Percentiles rank a stretch among this genome's conserved stretches.
phyloP scores from a whole-genome alignment of 1,140 invertebrate genomes.

The Eufriesea mexicana region DNA sequence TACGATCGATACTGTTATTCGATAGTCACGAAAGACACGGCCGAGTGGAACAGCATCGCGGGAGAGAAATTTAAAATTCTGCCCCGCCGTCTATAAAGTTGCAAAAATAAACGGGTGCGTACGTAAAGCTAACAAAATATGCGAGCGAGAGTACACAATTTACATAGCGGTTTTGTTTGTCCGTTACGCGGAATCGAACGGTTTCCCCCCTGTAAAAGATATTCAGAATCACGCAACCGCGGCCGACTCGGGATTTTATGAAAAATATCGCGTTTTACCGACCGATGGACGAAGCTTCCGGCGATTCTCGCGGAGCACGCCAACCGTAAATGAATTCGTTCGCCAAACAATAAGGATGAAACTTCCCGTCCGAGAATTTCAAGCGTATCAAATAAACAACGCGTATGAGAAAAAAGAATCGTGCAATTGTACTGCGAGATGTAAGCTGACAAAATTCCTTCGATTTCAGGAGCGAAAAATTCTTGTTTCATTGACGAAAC shows the following conservation, averaged over 20 bases:
- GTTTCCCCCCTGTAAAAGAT: conserved; percentile 11
- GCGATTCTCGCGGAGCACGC: conserved; percentile 24
- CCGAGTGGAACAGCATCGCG: neutral
- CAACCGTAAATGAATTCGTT: conserved; percentile 50
- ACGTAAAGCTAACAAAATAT: conserved; percentile 31
- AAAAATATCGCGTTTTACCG: conserved; percentile 57
- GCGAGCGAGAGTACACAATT: conserved; percentile 13
- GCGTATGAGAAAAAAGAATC: neutral
- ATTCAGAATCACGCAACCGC: conserved; percentile 18
- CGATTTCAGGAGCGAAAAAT: neutral
- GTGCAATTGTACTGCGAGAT: neutral
- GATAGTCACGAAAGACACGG: neutral
- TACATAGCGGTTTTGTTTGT: conserved; percentile 31
- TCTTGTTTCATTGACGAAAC: neutral
- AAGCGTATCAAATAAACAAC: neutral
- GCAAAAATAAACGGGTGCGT: conserved; percentile 4
- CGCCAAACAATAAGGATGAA: conserved; percentile 30
- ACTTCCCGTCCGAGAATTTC: conserved; percentile 1
- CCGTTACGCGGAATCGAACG: conserved; percentile 18
- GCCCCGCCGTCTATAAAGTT: conserved; percentile 1
- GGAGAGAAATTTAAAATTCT: neutral
- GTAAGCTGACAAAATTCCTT: neutral
- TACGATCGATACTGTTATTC: neutral
- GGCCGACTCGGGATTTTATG: conserved; percentile 43
- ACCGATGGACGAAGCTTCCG: conserved; percentile 37